A percentile compares a stretch with the other conserved stretches of the same genome.
phyloP scores from a whole-genome alignment of 2,888 invertebrate species.

The Saturnia japonica region DNA sequence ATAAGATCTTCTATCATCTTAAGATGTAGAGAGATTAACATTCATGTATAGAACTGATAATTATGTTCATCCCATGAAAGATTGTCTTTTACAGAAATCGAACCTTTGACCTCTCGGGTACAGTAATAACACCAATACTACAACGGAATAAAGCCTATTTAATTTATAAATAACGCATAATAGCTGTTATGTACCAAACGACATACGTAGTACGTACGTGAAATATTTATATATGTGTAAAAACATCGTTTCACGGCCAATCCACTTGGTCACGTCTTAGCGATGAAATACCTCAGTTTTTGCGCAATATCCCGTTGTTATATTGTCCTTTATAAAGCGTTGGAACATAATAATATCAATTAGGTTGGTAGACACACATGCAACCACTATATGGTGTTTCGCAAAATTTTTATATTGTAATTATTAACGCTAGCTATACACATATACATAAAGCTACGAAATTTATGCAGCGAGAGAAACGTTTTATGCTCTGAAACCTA shows the following conservation, averaged over 20 bases:
- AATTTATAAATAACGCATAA: not conserved
- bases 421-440: not conserved
- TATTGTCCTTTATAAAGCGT: constrained; percentile 2
- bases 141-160: not conserved
- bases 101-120: not conserved
- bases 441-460: not conserved
- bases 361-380: not conserved
- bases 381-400: not conserved
- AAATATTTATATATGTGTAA: constrained; percentile 18
- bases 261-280: constrained; percentile 32
- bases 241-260: constrained; percentile 30
- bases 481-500: not conserved
- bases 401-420: not conserved
- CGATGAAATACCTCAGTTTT: constrained; percentile 19
- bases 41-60: no score
- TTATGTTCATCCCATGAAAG: no score
- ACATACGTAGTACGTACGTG: not conserved
- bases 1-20: no score
- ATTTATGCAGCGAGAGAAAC: not conserved
- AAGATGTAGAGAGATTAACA: no score
- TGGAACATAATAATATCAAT: not conserved
- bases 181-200: constrained; percentile 1
- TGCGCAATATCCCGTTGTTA: constrained; percentile 20
- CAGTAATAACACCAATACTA: not conserved
- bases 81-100: no score